Evolutionary conservation across 2,797 vertebrate genomes (phyloP), one percentile per base, ranked within the genome.

Genomic region (Rhinoraja longicauda): DNA sequence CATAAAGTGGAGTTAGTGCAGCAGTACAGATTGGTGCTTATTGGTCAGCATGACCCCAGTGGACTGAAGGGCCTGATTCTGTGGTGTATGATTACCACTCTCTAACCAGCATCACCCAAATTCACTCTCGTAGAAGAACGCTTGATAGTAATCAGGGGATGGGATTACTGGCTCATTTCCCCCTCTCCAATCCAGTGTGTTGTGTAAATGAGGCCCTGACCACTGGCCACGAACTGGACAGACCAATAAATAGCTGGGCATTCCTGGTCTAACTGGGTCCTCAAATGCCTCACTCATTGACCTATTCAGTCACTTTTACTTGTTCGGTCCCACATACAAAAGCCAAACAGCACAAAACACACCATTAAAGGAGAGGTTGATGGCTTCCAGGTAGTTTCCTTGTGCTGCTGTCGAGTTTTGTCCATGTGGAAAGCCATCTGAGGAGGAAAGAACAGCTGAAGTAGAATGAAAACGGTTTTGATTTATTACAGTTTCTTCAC

Each of bases 321-420:
- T 19, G 75, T 82, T 82, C 45, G 9, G 39, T 79, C 78, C 78
- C 17, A 17, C 21, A 45, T 8, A 79, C 36, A 82, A 1, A 5
- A 82, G 26, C 29, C 53, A 84, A 39, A 70, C 0, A 26, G 13
- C 70, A 92, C 70, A 75, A 8, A 82, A 95, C 97, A 95, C 91
- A 99, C 98, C 99, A 8, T 99, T 99, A 94, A 99, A 99, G 0
- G 99, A 99, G 73, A 99, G 96, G 95, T 99, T 99, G 94, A 99
- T 99, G 93, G 99, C 98, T 95, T 99, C 99, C 81, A 99, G 95
- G 95, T 99, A 99, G 96, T 99, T 99, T 90, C 99, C 99, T 94
- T 99, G 97, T 93, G 97, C 97, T 29, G 98, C 98, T 75, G 98
- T 99, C 75, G 99, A 99, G 96, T 99, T 99, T 93, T 95, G 96